Conservation (phyloP, 2,888 invertebrate genomes). For the Timandra comae region DNA sequence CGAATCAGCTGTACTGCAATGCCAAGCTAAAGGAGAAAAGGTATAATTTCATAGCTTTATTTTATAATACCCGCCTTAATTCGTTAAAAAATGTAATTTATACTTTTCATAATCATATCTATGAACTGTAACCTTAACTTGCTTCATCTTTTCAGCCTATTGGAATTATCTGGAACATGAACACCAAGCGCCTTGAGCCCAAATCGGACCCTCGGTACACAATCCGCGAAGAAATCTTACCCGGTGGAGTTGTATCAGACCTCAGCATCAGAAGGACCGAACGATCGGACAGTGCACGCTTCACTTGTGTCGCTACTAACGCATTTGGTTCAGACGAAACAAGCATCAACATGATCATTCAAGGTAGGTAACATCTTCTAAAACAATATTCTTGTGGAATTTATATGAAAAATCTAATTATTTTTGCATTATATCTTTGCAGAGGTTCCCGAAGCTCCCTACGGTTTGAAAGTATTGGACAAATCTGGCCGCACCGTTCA, state of each 20-base stretch:
- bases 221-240: slow-evolving; percentile 90
- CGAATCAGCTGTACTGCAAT: slow-evolving; percentile 93
- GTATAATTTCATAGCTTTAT: slow-evolving; percentile 17
- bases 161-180: slow-evolving; percentile 96
- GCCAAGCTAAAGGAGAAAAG: slow-evolving; percentile 95
- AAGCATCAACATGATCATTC: slow-evolving; percentile 96
- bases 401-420: background rate
- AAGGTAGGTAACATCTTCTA: slow-evolving; percentile 74
- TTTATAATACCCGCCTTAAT: background rate
- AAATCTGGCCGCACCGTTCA: slow-evolving; percentile 94
- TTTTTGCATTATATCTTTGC: slow-evolving; percentile 23
- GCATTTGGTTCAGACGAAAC: slow-evolving; percentile 96
- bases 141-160: slow-evolving; percentile 82
- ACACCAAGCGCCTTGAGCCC: slow-evolving; percentile 92
- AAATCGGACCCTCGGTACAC: slow-evolving; percentile 92
- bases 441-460: slow-evolving; percentile 93
- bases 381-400: background rate
- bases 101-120: background rate
- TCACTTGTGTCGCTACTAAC: slow-evolving; percentile 94
- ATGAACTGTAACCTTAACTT: background rate
- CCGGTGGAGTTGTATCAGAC: slow-evolving; percentile 91
- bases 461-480: slow-evolving; percentile 91
- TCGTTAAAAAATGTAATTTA: background rate
- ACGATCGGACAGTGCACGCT: slow-evolving; percentile 90
- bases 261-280: slow-evolving; percentile 93